A percentile compares a stretch with the other conserved stretches of the same genome.
phyloP scores from a whole-genome alignment of 2,888 invertebrate species.

The Zygothrica quintamaculata region DNA sequence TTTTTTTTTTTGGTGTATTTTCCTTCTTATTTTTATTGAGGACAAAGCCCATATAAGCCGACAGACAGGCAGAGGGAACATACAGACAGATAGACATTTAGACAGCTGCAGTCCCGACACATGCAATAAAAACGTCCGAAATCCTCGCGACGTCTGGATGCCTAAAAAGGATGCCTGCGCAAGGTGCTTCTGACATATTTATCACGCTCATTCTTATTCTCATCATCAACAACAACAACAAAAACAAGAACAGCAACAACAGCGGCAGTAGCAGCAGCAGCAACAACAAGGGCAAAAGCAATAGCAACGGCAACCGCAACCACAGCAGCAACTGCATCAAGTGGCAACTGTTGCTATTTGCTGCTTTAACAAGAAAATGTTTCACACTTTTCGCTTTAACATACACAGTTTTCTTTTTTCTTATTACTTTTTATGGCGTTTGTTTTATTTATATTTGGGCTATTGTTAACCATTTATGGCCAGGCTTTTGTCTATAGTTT shows the following conservation, averaged over 20 bases:
- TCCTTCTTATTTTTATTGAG: constrained; percentile 32
- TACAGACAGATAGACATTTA: constrained; percentile 16
- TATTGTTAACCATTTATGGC: constrained; percentile 23
- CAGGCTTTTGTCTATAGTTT: constrained; percentile 12
- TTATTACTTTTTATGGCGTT: constrained; percentile 12
- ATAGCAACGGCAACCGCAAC: constrained; percentile 4
- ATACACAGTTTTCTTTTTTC: constrained; percentile 6
- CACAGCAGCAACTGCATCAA: constrained; percentile 17
- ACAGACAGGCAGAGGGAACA: no score
- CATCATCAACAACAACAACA: constrained; percentile 33
- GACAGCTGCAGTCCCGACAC: constrained; percentile 38
- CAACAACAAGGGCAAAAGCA: constrained; percentile 6
- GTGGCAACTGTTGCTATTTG: constrained; percentile 48
- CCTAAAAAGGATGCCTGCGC: constrained; percentile 44
- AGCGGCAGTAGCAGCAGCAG: constrained; percentile 11
- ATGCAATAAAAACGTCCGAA: constrained; percentile 69
- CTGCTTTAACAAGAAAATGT: constrained; percentile 5
- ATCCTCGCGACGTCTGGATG: constrained; percentile 45
- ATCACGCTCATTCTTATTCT: constrained; percentile 61
- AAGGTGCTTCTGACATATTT: constrained; percentile 65
- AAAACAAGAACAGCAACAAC: no score
- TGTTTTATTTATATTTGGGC: constrained; percentile 7
- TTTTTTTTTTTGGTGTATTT: no score
- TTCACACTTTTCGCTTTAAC: no score
- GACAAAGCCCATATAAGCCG: constrained; percentile 11